phyloP scores from a whole-genome alignment of 1,140 invertebrate species.

The Trialeurodes vaporariorum region DNA sequence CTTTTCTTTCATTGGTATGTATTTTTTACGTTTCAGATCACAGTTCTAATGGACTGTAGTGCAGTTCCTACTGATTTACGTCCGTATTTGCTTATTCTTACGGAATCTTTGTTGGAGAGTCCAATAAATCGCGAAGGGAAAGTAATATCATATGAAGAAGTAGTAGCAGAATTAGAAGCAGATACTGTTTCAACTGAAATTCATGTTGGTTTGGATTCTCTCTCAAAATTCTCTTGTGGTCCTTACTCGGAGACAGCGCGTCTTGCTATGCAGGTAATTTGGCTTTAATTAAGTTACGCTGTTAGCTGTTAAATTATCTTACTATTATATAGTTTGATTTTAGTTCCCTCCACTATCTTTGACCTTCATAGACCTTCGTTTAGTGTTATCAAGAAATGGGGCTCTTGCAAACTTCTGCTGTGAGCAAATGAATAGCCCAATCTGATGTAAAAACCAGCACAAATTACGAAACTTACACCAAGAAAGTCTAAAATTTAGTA shows the following conservation, averaged over 20 bases:
- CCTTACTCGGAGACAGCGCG: conserved; percentile 44
- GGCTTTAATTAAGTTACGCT: too few relatives aligned
- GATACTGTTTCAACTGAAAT: conserved; percentile 51
- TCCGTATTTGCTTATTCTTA: conserved; percentile 56
- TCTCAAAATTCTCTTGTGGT: conserved; percentile 46
- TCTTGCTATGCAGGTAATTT: conserved; percentile 42
- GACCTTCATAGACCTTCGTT: too few relatives aligned
- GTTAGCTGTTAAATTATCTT: too few relatives aligned
- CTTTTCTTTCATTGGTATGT: background rate
- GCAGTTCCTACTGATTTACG: conserved; percentile 44
- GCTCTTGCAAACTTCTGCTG: too few relatives aligned
- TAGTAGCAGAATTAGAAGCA: conserved; percentile 59
- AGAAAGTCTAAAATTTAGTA: too few relatives aligned
- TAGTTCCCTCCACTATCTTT: too few relatives aligned
- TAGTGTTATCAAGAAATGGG: too few relatives aligned
- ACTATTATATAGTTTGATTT: too few relatives aligned
- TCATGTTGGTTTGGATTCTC: conserved; percentile 45
- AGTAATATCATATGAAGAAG: conserved; percentile 52
- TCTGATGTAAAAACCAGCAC: too few relatives aligned
- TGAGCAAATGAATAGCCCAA: too few relatives aligned
- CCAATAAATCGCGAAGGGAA: conserved; percentile 44
- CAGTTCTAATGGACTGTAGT: conserved; percentile 57
- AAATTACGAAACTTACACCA: too few relatives aligned
- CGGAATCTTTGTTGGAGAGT: conserved; percentile 56
- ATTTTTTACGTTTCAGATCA: conserved; percentile 39